Percentiles rank a stretch among this genome's conserved stretches.
Conservation (phyloP, 2,888 invertebrate genomes). For the Eristalinus aeneus region DNA sequence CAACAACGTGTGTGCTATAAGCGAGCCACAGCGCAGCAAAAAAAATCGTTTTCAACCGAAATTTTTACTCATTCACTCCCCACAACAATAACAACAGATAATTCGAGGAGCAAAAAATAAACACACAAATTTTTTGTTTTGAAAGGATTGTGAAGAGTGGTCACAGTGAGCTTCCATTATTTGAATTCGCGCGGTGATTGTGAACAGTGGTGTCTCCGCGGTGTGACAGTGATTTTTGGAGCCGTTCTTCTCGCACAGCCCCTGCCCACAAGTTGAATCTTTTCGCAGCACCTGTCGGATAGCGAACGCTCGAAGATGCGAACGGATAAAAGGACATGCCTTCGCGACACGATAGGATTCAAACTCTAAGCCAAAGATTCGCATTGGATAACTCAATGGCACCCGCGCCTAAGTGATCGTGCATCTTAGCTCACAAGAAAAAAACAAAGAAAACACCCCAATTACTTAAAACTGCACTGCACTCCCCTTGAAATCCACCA, state of each 20-base stretch:
- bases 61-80: constrained; percentile 10
- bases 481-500: constrained; percentile 16
- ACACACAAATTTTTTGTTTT: constrained; percentile 42
- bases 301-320: background rate
- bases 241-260: background rate
- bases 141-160: constrained; percentile 6
- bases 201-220: background rate
- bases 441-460: constrained; percentile 26
- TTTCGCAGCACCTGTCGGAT: constrained; percentile 64
- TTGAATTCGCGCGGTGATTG: background rate
- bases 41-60: constrained; percentile 48
- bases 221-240: constrained; percentile 5
- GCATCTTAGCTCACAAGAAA: background rate
- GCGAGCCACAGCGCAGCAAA: constrained; percentile 53
- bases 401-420: constrained; percentile 28
- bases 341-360: constrained; percentile 22
- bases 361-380: constrained; percentile 26
- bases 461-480: constrained; percentile 3
- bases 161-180: background rate
- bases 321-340: constrained; percentile 45
- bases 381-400: constrained; percentile 54
- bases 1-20: constrained; percentile 77
- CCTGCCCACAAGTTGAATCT: constrained; percentile 1
- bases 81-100: constrained; percentile 41
- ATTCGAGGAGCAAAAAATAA: constrained; percentile 10